Evolutionary conservation across 2,888 invertebrate species (phyloP).

Genomic region (Hyppa rectilinea): DNA sequence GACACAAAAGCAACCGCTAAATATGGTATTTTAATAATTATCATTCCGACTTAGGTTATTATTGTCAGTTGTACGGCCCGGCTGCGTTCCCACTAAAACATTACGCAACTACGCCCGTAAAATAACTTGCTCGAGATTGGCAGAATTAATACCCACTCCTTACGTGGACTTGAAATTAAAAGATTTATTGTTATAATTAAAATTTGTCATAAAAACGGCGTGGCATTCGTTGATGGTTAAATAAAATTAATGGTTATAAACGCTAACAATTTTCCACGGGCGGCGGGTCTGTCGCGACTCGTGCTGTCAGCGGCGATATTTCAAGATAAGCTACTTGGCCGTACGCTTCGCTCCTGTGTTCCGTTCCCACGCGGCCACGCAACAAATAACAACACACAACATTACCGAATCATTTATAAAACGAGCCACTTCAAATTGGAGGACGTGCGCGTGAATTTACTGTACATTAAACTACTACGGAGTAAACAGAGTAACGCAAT

Average conservation of each 20-base stretch:
- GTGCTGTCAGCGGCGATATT: constrained; percentile 84
- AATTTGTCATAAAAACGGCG: constrained; percentile 71
- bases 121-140: constrained; percentile 63
- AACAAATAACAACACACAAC: constrained; percentile 62
- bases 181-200: constrained; percentile 68
- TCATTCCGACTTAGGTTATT: constrained; percentile 69
- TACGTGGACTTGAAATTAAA: constrained; percentile 57
- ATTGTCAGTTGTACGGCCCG: constrained; percentile 63
- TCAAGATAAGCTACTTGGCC: constrained; percentile 84
- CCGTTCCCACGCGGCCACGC: constrained; percentile 80
- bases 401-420: constrained; percentile 70
- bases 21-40: constrained; percentile 77
- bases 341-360: constrained; percentile 74
- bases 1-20: constrained; percentile 71
- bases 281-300: constrained; percentile 73
- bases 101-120: constrained; percentile 67
- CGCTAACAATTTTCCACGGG: constrained; percentile 79
- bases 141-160: constrained; percentile 58
- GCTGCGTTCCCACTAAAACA: constrained; percentile 67
- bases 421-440: constrained; percentile 61
- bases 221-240: constrained; percentile 74
- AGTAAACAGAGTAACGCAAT: constrained; percentile 46
- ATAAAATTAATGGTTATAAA: constrained; percentile 79
- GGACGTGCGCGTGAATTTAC: constrained; percentile 47
- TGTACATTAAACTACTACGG: constrained; percentile 45